Conservation (phyloP, 1,140 invertebrate genomes). For the Latrodectus geometricus region DNA sequence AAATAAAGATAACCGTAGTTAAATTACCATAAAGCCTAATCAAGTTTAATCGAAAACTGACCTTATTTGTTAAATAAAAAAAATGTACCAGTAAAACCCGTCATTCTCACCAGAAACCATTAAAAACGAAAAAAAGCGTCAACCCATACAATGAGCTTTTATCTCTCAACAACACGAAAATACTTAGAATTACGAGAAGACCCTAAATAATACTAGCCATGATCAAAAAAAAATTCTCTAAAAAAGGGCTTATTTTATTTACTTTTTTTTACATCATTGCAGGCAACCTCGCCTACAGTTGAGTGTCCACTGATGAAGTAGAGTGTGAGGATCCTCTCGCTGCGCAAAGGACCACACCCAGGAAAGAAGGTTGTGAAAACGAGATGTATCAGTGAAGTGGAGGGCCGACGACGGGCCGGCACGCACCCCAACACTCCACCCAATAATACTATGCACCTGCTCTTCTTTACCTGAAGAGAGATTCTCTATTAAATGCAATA, state of each 20-base stretch:
- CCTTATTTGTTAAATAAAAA: too few species aligned
- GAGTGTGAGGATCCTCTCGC: constrained; percentile 31
- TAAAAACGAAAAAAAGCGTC: not conserved
- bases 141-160: not conserved
- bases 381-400: constrained; percentile 53
- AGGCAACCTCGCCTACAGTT: constrained; percentile 6
- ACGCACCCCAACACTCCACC: constrained; percentile 35
- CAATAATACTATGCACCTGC: constrained; percentile 51
- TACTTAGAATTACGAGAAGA: not conserved
- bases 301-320: constrained; percentile 23
- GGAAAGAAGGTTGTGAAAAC: constrained; percentile 31
- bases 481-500: constrained; percentile 54
- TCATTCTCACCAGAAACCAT: not conserved
- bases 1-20: too few species aligned
- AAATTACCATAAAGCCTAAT: too few species aligned
- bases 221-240: not conserved
- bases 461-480: constrained; percentile 50
- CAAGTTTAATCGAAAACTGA: too few species aligned
- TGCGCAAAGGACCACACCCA: constrained; percentile 24
- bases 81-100: too few species aligned
- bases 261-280: not conserved
- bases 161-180: not conserved
- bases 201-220: not conserved
- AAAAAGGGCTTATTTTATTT: constrained; percentile 20
- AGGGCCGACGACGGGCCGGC: not conserved